phyloP scores from a whole-genome alignment of 2,888 invertebrate species.

The Rhamnusium bicolor region DNA sequence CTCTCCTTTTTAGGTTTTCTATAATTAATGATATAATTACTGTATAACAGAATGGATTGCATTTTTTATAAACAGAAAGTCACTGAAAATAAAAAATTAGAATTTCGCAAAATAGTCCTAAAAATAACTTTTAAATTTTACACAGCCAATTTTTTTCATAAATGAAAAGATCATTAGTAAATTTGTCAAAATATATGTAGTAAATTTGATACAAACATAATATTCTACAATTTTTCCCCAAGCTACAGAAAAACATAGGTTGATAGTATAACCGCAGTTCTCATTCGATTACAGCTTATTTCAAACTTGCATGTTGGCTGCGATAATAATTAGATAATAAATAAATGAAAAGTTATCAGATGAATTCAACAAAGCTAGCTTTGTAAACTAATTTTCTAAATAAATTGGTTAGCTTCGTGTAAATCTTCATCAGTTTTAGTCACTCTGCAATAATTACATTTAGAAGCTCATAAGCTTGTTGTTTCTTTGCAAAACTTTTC shows the following conservation, averaged over 20 bases:
- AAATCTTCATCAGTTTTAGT: conserved; percentile 20
- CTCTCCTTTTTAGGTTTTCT: too few species aligned
- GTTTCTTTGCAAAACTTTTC: conserved; percentile 25
- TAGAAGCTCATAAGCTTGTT: conserved; percentile 15
- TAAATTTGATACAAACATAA: too few species aligned
- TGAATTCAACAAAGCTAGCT: conserved; percentile 6
- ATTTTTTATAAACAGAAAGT: too few species aligned
- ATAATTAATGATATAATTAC: too few species aligned
- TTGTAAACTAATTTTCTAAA: conserved; percentile 10
- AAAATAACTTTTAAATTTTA: too few species aligned
- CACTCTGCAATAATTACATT: conserved; percentile 16
- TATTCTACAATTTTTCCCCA: too few species aligned
- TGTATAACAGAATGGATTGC: too few species aligned
- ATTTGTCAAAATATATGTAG: too few species aligned
- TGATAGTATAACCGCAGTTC: not conserved
- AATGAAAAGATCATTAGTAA: too few species aligned
- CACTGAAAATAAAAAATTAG: too few species aligned
- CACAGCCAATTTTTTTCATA: too few species aligned
- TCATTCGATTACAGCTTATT: not conserved
- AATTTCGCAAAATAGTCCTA: too few species aligned
- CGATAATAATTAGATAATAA: not conserved
- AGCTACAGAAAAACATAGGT: not conserved
- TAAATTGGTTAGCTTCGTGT: conserved; percentile 11
- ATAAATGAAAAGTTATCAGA: not conserved
- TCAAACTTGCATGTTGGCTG: not conserved